Conservation (phyloP, 2,797 vertebrate genomes). For the Luscinia megarhynchos region DNA sequence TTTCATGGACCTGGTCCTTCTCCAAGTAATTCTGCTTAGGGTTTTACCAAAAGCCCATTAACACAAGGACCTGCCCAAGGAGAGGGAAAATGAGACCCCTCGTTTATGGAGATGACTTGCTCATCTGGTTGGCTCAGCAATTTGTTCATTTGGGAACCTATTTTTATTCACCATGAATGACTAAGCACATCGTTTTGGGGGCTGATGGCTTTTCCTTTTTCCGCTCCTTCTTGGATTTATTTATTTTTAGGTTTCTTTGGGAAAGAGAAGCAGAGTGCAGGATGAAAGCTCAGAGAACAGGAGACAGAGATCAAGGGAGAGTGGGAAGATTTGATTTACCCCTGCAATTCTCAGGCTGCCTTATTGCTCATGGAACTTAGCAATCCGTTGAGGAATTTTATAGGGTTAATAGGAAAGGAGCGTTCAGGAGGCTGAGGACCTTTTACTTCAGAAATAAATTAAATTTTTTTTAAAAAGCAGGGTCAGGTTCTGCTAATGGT, state of each 20-base stretch:
- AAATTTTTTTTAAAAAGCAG: background rate
- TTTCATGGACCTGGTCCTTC: background rate
- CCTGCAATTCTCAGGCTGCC: background rate
- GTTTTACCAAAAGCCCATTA: background rate
- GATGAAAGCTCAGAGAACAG: constrained; percentile 11
- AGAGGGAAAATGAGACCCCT: background rate
- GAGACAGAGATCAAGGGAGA: background rate
- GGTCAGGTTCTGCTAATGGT: background rate
- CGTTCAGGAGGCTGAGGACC: background rate
- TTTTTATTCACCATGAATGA: constrained; percentile 47
- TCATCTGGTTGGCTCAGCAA: constrained; percentile 34
- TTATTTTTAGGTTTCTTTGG: constrained; percentile 62
- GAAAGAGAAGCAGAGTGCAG: background rate
- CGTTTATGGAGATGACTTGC: background rate
- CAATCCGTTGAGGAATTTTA: background rate
- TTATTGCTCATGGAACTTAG: background rate
- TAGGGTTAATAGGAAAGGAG: background rate
- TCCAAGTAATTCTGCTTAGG: background rate
- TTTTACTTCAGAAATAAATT: background rate
- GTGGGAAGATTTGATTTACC: background rate
- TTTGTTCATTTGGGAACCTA: constrained; percentile 44
- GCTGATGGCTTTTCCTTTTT: constrained; percentile 50
- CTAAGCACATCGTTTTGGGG: constrained; percentile 39
- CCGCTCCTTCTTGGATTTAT: constrained; percentile 36
- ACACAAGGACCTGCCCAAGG: background rate